phyloP scores from a whole-genome alignment of 2,797 vertebrate genomes.

The Avahi laniger region DNA sequence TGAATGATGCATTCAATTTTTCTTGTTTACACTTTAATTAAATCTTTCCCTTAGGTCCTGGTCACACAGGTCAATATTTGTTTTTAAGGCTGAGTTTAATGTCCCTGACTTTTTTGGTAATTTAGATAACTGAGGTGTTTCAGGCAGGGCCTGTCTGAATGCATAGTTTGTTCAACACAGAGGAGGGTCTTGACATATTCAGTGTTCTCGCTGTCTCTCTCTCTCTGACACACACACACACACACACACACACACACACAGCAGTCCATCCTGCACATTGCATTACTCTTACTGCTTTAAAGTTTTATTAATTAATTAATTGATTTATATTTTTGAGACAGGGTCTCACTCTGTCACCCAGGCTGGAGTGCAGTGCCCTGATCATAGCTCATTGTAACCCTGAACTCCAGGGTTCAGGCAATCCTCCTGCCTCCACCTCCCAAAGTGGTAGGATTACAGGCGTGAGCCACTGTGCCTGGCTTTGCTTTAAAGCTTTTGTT shows the following conservation, averaged over 20 bases:
- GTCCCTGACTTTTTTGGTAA: constrained; percentile 3
- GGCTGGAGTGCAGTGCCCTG: background rate
- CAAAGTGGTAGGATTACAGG: background rate
- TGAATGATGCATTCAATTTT: background rate
- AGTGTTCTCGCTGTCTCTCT: background rate
- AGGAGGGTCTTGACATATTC: background rate
- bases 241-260: background rate
- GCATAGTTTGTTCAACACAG: background rate
- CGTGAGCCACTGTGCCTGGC: background rate
- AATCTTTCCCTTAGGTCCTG: constrained; percentile 2
- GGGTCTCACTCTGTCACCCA: background rate
- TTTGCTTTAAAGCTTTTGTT: background rate
- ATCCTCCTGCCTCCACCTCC: background rate
- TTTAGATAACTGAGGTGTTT: constrained; percentile 36
- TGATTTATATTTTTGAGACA: background rate
- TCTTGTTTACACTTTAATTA: constrained; percentile 20
- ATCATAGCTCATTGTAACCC: background rate
- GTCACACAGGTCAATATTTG: background rate
- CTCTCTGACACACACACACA: background rate
- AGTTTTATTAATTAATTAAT: background rate
- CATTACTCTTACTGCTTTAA: background rate
- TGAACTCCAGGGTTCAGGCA: background rate
- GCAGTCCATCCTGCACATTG: background rate
- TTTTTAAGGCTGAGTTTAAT: constrained; percentile 30
- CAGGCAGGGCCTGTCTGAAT: background rate